Conservation (phyloP, 2,797 vertebrate species). For the Hybognathus amarus region DNA sequence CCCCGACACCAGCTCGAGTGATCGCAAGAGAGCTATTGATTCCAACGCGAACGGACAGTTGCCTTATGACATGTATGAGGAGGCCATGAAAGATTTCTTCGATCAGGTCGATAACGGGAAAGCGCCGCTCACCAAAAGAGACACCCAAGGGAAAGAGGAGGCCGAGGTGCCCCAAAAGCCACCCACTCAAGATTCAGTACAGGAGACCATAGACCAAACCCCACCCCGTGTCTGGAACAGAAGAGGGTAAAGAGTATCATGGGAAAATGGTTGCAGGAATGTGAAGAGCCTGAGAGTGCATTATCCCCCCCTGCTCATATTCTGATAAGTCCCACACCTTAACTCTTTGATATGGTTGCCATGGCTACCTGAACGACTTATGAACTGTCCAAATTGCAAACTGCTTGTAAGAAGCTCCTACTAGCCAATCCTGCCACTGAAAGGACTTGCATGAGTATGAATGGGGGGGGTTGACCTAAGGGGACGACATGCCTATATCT, state of each 20-base stretch:
- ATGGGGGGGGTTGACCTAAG: neutral
- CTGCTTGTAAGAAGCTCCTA: constrained; percentile 8
- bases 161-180: constrained; percentile 78
- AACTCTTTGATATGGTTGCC: constrained; percentile 14
- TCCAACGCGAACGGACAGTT: constrained; percentile 80
- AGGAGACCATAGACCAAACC: constrained; percentile 87
- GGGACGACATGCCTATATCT: constrained; percentile 72
- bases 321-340: constrained; percentile 28
- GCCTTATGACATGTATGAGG: constrained; percentile 86
- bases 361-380: constrained; percentile 23
- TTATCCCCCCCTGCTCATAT: neutral
- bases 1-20: constrained; percentile 78
- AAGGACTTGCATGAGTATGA: constrained; percentile 27
- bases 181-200: constrained; percentile 84
- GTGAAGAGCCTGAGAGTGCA: constrained; percentile 70
- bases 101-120: constrained; percentile 78
- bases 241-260: constrained; percentile 81
- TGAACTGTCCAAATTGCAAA: constrained; percentile 36
- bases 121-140: constrained; percentile 79
- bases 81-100: constrained; percentile 87
- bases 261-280: constrained; percentile 88
- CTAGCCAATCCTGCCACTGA: constrained; percentile 4
- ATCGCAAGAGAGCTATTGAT: constrained; percentile 79
- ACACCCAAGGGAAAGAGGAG: constrained; percentile 74
- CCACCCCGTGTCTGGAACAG: constrained; percentile 82